Evolutionary conservation across 2,113 vertebrate genomes (phyloP).

Genomic region (Burhinus bistriatus): DNA sequence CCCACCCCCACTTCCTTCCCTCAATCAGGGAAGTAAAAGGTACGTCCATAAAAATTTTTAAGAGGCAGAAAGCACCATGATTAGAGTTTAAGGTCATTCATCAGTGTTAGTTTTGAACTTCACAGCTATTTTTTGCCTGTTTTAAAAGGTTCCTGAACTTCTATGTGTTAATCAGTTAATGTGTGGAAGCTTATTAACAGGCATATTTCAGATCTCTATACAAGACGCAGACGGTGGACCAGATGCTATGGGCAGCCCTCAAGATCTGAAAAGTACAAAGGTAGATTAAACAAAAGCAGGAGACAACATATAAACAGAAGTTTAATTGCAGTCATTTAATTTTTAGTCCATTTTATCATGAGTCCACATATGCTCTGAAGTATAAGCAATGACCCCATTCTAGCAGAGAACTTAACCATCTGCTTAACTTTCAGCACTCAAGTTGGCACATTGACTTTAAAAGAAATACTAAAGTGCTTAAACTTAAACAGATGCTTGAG

Average conservation of each 20-base stretch:
- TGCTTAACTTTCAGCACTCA: neutral
- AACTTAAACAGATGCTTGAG: neutral
- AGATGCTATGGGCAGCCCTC: neutral
- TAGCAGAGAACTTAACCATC: neutral
- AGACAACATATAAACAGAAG: neutral
- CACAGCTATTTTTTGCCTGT: neutral
- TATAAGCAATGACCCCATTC: neutral
- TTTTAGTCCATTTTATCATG: neutral
- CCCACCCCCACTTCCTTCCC: neutral
- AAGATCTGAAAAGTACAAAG: neutral
- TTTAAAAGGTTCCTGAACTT: neutral
- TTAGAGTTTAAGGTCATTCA: neutral
- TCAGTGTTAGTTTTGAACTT: neutral
- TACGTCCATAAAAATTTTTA: neutral
- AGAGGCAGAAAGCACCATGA: neutral
- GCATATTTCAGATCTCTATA: neutral
- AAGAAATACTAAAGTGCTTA: neutral
- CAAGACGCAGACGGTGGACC: neutral
- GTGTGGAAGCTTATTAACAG: neutral
- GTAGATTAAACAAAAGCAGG: neutral
- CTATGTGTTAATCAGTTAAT: neutral
- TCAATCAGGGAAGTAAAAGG: neutral
- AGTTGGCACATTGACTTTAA: neutral
- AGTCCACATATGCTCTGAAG: neutral
- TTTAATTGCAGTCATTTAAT: neutral